A percentile compares a stretch with the other conserved stretches of the same genome.
phyloP scores from a whole-genome alignment of 2,113 vertebrate species.

The Bombycilla garrulus region DNA sequence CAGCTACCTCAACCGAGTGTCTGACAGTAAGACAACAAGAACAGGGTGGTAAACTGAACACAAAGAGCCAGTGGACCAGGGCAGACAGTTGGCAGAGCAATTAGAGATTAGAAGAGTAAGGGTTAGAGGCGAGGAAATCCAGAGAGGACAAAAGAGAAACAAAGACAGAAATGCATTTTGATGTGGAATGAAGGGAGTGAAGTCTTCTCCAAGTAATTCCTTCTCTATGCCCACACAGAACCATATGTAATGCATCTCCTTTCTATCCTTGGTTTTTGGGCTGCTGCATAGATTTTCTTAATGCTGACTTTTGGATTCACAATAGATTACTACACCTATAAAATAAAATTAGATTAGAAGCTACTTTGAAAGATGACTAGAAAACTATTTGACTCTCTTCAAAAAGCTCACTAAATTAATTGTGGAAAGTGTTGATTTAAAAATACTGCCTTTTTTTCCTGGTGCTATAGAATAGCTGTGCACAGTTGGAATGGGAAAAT shows the following conservation, averaged over 20 bases:
- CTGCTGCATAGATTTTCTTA: not conserved
- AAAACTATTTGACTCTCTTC: not conserved
- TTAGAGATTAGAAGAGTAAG: not conserved
- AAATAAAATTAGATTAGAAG: not conserved
- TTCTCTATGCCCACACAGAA: not conserved
- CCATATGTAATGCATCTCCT: not conserved
- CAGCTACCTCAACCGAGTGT: not conserved
- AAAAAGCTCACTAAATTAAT: not conserved
- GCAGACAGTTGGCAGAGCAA: not conserved
- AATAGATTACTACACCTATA: not conserved
- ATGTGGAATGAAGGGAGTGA: not conserved
- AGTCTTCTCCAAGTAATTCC: not conserved
- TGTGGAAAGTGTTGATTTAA: not conserved
- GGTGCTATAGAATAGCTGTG: not conserved
- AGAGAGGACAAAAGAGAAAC: not conserved
- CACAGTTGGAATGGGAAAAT: not conserved
- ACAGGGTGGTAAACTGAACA: not conserved
- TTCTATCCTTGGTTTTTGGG: not conserved
- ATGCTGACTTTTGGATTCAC: not conserved
- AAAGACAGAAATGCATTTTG: not conserved
- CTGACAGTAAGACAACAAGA: not conserved
- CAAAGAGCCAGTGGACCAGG: not conserved
- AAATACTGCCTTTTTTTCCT: accelerated
- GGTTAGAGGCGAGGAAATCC: not conserved
- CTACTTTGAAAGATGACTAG: not conserved